Evolutionary conservation across 2,797 vertebrate species (phyloP).

Genomic region (Mormyrus proboscirostris): DNA sequence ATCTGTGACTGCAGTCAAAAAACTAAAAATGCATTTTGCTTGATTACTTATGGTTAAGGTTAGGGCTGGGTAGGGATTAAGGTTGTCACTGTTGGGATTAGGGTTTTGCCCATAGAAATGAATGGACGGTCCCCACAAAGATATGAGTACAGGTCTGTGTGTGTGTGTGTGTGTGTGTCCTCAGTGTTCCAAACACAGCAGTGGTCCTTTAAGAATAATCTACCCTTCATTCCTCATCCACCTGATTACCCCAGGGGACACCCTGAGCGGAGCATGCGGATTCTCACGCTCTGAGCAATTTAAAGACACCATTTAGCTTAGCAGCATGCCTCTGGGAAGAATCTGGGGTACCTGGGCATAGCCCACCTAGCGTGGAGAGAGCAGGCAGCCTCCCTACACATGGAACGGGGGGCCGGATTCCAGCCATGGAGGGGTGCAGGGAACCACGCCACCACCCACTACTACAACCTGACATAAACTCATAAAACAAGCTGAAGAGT

Average conservation of each 20-base stretch:
- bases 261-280: neutral
- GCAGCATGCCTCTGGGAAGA: neutral
- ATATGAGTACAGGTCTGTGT: neutral
- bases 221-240: neutral
- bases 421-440: neutral
- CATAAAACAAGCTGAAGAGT: neutral
- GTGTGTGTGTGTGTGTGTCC: neutral
- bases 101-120: neutral
- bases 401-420: neutral
- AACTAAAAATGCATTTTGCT: neutral
- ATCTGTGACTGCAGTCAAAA: neutral
- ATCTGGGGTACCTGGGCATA: neutral
- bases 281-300: neutral
- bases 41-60: neutral
- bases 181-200: neutral
- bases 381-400: neutral
- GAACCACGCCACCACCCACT: neutral
- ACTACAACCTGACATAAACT: neutral
- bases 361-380: neutral
- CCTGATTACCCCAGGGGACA: neutral
- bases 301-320: neutral
- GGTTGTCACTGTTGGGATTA: neutral
- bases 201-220: neutral
- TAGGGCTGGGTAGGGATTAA: neutral
- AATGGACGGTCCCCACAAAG: neutral